These are phyloP conservation scores for Acleris holmiana DNA, from an alignment of 2,888 invertebrate genomes.

Conservation along the genomic window DNA sequence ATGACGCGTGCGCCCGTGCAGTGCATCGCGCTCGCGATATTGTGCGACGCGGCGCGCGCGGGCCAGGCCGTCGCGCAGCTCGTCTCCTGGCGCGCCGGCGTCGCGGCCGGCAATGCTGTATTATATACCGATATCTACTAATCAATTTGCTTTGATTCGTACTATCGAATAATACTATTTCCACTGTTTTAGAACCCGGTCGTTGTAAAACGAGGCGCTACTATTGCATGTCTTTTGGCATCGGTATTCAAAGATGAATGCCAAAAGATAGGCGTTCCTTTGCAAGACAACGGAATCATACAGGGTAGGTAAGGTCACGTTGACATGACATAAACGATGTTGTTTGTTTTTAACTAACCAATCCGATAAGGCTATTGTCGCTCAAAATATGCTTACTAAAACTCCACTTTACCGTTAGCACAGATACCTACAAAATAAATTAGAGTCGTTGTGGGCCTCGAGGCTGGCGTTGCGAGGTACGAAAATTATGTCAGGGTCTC, in stretches of 20 bases:
- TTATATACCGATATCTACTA: neutral
- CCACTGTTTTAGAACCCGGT: slow-evolving; percentile 53
- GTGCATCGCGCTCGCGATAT: slow-evolving; percentile 63
- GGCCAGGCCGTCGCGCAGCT: slow-evolving; percentile 65
- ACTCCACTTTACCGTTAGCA: too few species aligned
- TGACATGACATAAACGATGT: neutral
- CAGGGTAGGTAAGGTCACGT: slow-evolving; percentile 50
- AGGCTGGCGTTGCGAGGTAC: too few species aligned
- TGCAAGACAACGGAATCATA: slow-evolving; percentile 59
- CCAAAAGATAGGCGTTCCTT: slow-evolving; percentile 47
- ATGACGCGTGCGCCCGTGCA: slow-evolving; percentile 61
- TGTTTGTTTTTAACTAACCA: too few species aligned
- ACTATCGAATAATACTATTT: neutral
- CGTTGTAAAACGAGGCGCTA: slow-evolving; percentile 64
- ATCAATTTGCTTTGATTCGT: neutral
- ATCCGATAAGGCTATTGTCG: too few species aligned
- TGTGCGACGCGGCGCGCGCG: slow-evolving; percentile 64
- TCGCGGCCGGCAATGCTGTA: slow-evolving; percentile 58
- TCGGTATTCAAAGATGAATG: slow-evolving; percentile 69
- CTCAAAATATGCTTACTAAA: too few species aligned
- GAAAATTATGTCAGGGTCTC: too few species aligned
- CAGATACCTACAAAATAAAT: too few species aligned
- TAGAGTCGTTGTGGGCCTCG: too few species aligned
- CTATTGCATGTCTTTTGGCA: slow-evolving; percentile 65
- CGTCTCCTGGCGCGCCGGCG: slow-evolving; percentile 67